phyloP scores from a whole-genome alignment of 2,113 vertebrate genomes.

The Addax nasomaculatus region DNA sequence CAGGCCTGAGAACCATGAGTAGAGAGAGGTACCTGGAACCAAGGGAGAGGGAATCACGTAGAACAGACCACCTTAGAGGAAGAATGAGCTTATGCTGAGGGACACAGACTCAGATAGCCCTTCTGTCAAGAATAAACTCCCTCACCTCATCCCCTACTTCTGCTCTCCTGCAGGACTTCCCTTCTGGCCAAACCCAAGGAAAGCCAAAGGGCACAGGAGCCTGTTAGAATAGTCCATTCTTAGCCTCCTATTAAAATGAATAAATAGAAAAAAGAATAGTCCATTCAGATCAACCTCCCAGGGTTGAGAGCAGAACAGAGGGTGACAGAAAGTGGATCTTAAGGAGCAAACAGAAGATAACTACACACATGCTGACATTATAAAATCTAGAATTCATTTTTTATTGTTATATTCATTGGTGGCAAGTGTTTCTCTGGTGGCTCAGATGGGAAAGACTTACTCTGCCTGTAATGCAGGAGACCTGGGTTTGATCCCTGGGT shows the following conservation, averaged over 20 bases:
- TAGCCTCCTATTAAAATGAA: not conserved
- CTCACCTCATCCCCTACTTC: not conserved
- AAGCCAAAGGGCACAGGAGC: not conserved
- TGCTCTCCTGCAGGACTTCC: not conserved
- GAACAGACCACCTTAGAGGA: not conserved
- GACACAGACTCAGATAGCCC: no score
- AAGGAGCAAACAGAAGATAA: not conserved
- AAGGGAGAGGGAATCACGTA: not conserved
- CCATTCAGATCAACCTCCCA: not conserved
- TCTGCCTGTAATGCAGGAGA: not conserved
- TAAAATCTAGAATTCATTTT: not conserved
- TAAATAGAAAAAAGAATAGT: not conserved
- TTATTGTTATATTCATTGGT: not conserved
- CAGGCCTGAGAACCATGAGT: not conserved
- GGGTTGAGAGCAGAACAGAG: not conserved
- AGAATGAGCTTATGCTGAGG: not conserved
- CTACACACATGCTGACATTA: not conserved
- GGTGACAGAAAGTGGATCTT: no score
- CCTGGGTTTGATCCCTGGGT: not conserved
- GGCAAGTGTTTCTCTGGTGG: not conserved
- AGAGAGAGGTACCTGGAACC: not conserved
- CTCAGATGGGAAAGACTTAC: not conserved
- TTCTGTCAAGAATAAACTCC: not conserved
- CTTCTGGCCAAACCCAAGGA: not conserved
- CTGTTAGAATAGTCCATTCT: not conserved